These are phyloP conservation scores for Lanius ludovicianus DNA, from an alignment of 2,113 vertebrate genomes.

Conservation along the genomic window DNA sequence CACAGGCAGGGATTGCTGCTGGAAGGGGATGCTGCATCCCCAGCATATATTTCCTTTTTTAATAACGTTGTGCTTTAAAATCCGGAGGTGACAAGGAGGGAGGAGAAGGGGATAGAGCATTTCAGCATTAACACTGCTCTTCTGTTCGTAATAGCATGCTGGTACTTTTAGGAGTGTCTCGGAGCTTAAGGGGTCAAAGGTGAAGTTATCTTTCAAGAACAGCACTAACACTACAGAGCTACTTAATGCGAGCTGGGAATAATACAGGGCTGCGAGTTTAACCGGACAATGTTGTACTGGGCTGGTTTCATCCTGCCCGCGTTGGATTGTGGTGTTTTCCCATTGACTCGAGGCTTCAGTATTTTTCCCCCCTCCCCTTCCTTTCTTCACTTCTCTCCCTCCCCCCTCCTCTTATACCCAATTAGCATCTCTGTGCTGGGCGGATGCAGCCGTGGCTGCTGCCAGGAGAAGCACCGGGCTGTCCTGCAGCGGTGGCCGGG, in stretches of 20 bases:
- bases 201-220: conserved; percentile 65
- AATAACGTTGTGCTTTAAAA: conserved; percentile 29
- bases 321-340: neutral
- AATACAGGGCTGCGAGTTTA: conserved; percentile 25
- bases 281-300: conserved; percentile 30
- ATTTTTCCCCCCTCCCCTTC: rapidly evolving
- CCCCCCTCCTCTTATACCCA: neutral
- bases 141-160: conserved; percentile 46
- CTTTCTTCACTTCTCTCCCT: neutral
- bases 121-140: conserved; percentile 28
- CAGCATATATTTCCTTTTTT: neutral
- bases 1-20: neutral
- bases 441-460: neutral
- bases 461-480: neutral
- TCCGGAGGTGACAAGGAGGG: conserved; percentile 4
- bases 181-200: conserved; percentile 54
- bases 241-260: conserved; percentile 35
- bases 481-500: neutral
- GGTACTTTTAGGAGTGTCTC: conserved; percentile 53
- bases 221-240: conserved; percentile 56
- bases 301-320: conserved; percentile 35
- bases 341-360: neutral
- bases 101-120: conserved; percentile 61
- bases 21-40: neutral
- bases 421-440: neutral